These are phyloP conservation scores for Nomada goodeniana DNA, from an alignment of 2,888 invertebrate species.

Conservation along the genomic window DNA sequence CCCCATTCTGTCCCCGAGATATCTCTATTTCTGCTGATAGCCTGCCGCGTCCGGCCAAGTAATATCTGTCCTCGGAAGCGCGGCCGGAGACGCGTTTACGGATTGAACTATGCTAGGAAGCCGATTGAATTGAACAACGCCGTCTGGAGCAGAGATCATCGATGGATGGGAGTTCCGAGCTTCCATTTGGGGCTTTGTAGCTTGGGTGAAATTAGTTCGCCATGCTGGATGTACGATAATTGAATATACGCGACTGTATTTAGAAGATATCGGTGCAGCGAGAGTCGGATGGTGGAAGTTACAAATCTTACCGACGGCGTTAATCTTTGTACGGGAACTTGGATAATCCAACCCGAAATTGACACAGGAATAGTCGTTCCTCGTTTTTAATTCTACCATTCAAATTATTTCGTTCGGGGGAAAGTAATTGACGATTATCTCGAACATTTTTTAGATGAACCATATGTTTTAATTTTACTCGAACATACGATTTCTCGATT, in stretches of 20 bases:
- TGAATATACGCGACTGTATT: not conserved
- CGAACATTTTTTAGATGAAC: too few relatives aligned
- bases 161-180: not conserved
- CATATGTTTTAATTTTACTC: too few relatives aligned
- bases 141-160: not conserved
- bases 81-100: constrained; percentile 10
- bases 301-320: too few relatives aligned
- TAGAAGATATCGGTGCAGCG: too few relatives aligned
- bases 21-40: constrained; percentile 62
- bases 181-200: not conserved
- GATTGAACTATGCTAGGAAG: constrained; percentile 20
- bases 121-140: constrained; percentile 3
- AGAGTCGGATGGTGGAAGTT: too few relatives aligned
- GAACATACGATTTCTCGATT: too few relatives aligned
- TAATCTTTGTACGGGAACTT: too few relatives aligned
- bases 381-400: too few relatives aligned
- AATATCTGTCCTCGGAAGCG: constrained; percentile 44
- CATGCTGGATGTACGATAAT: not conserved
- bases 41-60: constrained; percentile 21
- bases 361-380: too few relatives aligned
- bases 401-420: too few relatives aligned
- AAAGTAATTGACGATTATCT: too few relatives aligned
- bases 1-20: constrained; percentile 51
- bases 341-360: too few relatives aligned
- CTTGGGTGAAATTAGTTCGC: not conserved